Percentiles rank a stretch among this genome's conserved stretches.
phyloP scores from a whole-genome alignment of 2,797 vertebrate genomes.

The Poeciliopsis gracilis region DNA sequence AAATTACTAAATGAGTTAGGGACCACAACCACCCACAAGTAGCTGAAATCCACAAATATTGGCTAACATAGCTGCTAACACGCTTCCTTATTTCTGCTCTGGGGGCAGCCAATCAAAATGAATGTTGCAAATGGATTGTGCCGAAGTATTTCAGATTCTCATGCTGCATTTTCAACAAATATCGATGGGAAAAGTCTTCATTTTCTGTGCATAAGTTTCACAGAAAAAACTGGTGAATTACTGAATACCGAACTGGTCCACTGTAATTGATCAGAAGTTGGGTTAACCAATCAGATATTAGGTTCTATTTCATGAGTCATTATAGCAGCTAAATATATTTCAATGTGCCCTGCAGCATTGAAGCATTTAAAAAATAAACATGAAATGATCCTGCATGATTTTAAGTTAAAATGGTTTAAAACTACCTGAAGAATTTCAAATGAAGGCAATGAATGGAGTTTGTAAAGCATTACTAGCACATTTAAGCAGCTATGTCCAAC shows the following conservation, averaged over 20 bases:
- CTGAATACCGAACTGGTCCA: background rate
- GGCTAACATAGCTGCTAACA: background rate
- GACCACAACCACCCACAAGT: background rate
- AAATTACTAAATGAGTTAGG: background rate
- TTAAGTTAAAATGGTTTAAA: background rate
- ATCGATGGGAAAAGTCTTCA: too few species aligned
- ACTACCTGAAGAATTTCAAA: background rate
- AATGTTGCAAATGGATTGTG: background rate
- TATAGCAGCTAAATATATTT: background rate
- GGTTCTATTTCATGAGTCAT: background rate
- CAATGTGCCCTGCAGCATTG: background rate
- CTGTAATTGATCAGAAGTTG: background rate
- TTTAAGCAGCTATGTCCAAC: background rate
- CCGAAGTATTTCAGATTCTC: background rate
- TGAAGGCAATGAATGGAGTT: background rate
- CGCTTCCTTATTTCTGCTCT: background rate
- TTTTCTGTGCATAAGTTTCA: background rate
- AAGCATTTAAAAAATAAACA: background rate
- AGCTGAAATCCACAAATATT: background rate
- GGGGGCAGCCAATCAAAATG: background rate
- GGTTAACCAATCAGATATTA: background rate
- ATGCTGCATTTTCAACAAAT: background rate
- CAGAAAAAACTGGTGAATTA: background rate
- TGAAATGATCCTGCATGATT: background rate
- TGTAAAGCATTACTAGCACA: background rate